These are phyloP conservation scores for Caenorhabditis zanzibari DNA, from an alignment of 2,888 invertebrate species.

Conservation along the genomic window DNA sequence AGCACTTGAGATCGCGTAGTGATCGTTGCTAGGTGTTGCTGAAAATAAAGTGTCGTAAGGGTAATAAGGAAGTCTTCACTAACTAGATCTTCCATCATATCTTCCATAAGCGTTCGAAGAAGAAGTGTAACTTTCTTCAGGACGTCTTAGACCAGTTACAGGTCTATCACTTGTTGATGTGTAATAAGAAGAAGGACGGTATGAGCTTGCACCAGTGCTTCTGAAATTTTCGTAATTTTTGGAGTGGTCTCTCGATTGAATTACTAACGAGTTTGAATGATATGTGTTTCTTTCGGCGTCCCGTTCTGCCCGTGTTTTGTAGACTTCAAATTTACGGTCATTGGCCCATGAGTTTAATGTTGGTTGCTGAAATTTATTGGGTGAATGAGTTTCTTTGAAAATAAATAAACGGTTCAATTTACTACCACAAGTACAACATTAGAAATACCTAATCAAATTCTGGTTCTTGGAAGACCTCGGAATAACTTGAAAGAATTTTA, in stretches of 20 bases:
- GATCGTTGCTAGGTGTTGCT: constrained; percentile 65
- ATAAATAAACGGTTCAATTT: neutral
- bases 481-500: constrained; percentile 50
- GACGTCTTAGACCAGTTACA: constrained; percentile 65
- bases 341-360: constrained; percentile 73
- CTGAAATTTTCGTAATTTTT: neutral
- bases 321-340: constrained; percentile 81
- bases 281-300: constrained; percentile 78
- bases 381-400: neutral
- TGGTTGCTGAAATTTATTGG: constrained; percentile 58
- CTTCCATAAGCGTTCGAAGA: constrained; percentile 39
- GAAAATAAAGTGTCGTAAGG: constrained; percentile 16
- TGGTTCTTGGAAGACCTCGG: constrained; percentile 57
- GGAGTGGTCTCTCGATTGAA: neutral
- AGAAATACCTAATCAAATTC: constrained; percentile 46
- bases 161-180: constrained; percentile 68
- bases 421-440: constrained; percentile 50
- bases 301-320: constrained; percentile 82
- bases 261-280: constrained; percentile 50
- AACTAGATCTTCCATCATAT: constrained; percentile 63
- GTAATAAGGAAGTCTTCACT: neutral
- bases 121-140: constrained; percentile 59
- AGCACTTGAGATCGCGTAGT: constrained; percentile 61
- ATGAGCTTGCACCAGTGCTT: constrained; percentile 68
- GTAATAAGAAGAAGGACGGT: constrained; percentile 68